These are phyloP conservation scores for Plectrocnemia conspersa DNA, from an alignment of 1,140 invertebrate genomes.

Conservation along the genomic window DNA sequence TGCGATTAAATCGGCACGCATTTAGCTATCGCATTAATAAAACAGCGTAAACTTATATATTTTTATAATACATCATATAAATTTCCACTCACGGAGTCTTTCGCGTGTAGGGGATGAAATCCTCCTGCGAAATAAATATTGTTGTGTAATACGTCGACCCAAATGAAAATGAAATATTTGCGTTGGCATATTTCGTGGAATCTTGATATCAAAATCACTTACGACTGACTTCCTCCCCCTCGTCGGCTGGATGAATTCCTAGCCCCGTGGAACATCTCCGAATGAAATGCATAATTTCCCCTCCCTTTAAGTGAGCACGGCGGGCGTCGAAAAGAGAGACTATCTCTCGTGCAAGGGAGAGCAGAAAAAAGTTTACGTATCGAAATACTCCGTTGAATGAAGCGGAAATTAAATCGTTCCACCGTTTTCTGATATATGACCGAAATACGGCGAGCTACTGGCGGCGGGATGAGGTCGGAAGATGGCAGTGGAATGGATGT, in stretches of 20 bases:
- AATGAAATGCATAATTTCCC: slow-evolving; percentile 27
- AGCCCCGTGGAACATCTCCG: not conserved
- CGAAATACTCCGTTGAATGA: slow-evolving; percentile 28
- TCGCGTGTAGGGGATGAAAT: too few species aligned
- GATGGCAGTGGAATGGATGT: not conserved
- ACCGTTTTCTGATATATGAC: slow-evolving; percentile 16
- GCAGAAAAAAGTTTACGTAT: slow-evolving; percentile 23
- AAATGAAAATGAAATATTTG: slow-evolving; percentile 30
- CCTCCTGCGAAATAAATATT: not conserved
- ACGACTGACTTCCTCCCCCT: slow-evolving; percentile 27
- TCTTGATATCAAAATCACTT: slow-evolving; percentile 33
- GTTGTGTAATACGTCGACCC: slow-evolving; percentile 19
- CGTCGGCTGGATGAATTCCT: not conserved
- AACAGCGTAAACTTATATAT: too few species aligned
- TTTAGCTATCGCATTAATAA: too few species aligned
- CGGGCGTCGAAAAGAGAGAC: slow-evolving; percentile 13
- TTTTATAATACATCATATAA: too few species aligned
- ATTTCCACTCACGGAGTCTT: too few species aligned
- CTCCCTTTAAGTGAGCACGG: not conserved
- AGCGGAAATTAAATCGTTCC: slow-evolving; percentile 34
- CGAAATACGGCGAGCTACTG: not conserved
- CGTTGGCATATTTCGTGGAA: slow-evolving; percentile 27
- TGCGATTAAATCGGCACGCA: too few species aligned
- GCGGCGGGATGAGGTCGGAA: not conserved
- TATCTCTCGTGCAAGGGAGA: too few species aligned